phyloP scores from a whole-genome alignment of 2,113 vertebrate species.

The Rhinopithecus roxellana region DNA sequence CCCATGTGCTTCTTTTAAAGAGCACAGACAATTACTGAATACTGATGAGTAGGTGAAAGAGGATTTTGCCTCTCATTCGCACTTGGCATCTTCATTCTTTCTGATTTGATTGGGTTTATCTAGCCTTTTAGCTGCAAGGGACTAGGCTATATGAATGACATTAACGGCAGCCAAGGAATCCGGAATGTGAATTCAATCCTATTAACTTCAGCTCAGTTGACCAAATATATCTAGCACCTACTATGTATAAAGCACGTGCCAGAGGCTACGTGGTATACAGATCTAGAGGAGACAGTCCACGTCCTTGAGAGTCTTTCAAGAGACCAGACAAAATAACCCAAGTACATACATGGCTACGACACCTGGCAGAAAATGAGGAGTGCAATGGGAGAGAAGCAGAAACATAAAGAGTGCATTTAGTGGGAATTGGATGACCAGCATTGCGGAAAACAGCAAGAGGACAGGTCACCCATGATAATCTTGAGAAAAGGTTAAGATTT shows the following conservation, averaged over 20 bases:
- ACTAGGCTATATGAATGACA: not conserved
- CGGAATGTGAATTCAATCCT: not conserved
- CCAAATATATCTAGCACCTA: not conserved
- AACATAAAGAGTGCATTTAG: not conserved
- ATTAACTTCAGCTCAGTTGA: not conserved
- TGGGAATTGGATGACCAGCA: too few species aligned
- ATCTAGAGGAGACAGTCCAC: not conserved
- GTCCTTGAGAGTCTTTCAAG: not conserved
- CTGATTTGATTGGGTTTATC: not conserved
- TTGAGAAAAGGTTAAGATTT: not conserved
- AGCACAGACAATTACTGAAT: slow-evolving; percentile 7
- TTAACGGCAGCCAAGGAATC: not conserved
- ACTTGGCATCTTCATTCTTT: not conserved
- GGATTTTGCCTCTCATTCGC: not conserved
- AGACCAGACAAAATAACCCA: not conserved
- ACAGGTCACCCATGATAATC: not conserved
- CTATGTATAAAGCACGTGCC: not conserved
- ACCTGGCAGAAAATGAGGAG: not conserved
- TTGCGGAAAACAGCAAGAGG: not conserved
- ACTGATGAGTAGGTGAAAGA: not conserved
- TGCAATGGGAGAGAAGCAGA: not conserved
- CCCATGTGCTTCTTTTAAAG: not conserved
- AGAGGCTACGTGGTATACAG: too few species aligned
- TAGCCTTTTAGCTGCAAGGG: not conserved
- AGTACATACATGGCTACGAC: not conserved